Base-by-base conservation (phyloP, 2,113 vertebrate species). In the Hippopotamus amphibius region DNA sequence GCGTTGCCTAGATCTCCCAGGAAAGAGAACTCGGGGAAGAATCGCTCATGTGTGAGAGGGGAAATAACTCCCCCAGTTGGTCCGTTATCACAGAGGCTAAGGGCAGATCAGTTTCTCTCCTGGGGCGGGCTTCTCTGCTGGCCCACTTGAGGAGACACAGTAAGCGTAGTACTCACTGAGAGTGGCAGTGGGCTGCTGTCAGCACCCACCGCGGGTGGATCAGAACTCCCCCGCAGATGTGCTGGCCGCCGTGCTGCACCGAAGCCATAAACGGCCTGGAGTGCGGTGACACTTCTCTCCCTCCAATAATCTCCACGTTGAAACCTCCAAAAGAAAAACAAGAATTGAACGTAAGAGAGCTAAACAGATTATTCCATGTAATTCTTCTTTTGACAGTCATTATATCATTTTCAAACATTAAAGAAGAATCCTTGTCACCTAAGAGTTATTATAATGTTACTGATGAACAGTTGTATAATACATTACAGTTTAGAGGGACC, bases 251-350 rank as follows among this genome's bases (percentile, higher is more conserved):
- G 21, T 79, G 28, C 80, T 97, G 96, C 59, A 97, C 22, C 53
- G 97, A 97, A 16, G 93, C 96, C 97, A 97, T 97, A 26, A 97
- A 98, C 0, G 96, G 95, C 81, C 80, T 86, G 86, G 97, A 98
- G 26, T 98, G 97, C 7, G 97, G 95, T 0, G 37, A 9, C 2
- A 95, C 95, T 79, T 98, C 94, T 88, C 28, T 71, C 3, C 97
- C 96, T 53, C 96, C 96, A 1, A 97, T 46, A 28, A 98, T 93
- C 66, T 97, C 83, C 92, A 46, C 48, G 33, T 15, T n/a, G 68
- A 93, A 90, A 91, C 90, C 97, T 94, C 7, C 14, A 46, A 43
- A 77, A 89, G 48, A 57, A 65, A 90, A 55, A 22, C 50, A 55
- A 48, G 43, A 69, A 46, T 57, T 53, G 43, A 61, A 85, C 21